phyloP scores from a whole-genome alignment of 2,888 invertebrate species.

The Campoletis raptor region DNA sequence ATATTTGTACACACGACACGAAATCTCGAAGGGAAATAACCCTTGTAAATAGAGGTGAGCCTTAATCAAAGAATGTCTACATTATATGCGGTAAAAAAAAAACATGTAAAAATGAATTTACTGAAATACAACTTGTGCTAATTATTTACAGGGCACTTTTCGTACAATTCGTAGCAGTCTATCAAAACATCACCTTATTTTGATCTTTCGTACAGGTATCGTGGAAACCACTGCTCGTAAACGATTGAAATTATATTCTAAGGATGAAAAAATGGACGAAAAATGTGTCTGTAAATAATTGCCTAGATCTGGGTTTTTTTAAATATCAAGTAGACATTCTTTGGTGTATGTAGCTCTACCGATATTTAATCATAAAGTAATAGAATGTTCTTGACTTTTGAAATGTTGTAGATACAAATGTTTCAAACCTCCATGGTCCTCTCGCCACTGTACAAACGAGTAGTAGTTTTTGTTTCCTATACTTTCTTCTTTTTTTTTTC shows the following conservation, averaged over 20 bases:
- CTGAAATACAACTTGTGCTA: neutral
- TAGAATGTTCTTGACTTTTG: constrained; percentile 4
- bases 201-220: neutral
- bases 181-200: neutral
- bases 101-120: constrained; percentile 1
- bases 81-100: neutral
- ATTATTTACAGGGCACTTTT: neutral
- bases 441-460: neutral
- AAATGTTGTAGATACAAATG: constrained; percentile 13
- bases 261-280: neutral
- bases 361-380: neutral
- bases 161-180: neutral
- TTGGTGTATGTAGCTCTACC: constrained; percentile 5
- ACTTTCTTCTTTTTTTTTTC: neutral
- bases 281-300: neutral
- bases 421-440: neutral
- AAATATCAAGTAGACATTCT: neutral
- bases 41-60: constrained; percentile 41
- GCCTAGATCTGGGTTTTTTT: neutral
- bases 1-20: constrained; percentile 22
- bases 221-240: neutral
- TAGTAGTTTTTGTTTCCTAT: neutral
- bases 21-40: neutral
- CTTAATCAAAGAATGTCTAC: constrained; percentile 39
- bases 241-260: neutral